Evolutionary conservation across 1,140 invertebrate species (phyloP).

Genomic region (Acromyrmex charruanus): DNA sequence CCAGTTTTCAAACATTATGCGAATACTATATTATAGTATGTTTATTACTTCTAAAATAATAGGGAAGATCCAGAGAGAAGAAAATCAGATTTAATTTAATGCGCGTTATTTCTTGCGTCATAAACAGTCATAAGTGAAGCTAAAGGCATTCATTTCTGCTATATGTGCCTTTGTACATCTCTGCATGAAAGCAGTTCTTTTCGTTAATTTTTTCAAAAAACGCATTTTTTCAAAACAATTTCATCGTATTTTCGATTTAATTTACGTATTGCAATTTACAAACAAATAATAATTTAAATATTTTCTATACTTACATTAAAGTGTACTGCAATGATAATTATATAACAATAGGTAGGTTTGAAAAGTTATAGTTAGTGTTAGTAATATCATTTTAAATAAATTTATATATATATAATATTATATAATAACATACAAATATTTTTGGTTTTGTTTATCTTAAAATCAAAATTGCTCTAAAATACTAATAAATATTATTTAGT

Average conservation of each 20-base stretch:
- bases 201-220: not conserved
- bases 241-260: not conserved
- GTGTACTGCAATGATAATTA: not conserved
- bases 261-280: not conserved
- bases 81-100: slow-evolving; percentile 39
- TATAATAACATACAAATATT: not conserved
- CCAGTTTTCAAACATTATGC: not conserved
- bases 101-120: not conserved
- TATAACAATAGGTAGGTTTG: not conserved
- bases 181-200: slow-evolving; percentile 14
- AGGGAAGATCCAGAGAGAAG: not conserved
- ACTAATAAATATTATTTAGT: not conserved
- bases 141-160: not conserved
- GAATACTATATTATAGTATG: not conserved
- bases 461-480: not conserved
- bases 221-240: slow-evolving; percentile 1
- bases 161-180: not conserved
- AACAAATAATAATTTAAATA: slow-evolving; percentile 1
- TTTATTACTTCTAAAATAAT: not conserved
- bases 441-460: not conserved
- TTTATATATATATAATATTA: not conserved
- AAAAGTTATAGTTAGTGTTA: not conserved
- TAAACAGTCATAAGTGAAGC: not conserved
- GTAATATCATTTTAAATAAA: not conserved
- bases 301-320: not conserved